These are phyloP conservation scores for Acestrorhynchus altus DNA, from an alignment of 2,797 vertebrate species.

Conservation along the genomic window DNA sequence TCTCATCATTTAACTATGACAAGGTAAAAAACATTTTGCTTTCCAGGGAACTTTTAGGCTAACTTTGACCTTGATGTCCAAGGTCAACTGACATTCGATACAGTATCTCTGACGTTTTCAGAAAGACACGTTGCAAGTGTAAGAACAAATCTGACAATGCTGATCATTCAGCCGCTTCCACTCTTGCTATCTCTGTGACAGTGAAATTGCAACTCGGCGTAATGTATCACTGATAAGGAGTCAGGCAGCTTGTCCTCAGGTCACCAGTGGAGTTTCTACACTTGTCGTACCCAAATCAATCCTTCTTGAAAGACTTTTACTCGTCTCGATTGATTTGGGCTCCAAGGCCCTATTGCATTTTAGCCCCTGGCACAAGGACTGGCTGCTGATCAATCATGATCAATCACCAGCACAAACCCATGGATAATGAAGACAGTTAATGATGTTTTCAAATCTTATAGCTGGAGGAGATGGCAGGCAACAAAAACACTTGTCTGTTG, in stretches of 20 bases:
- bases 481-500: slow-evolving; percentile 76
- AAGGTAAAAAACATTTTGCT: too few relatives aligned
- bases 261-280: slow-evolving; percentile 30
- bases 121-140: neutral
- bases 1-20: too few relatives aligned
- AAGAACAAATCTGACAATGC: slow-evolving; percentile 15
- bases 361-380: slow-evolving; percentile 42
- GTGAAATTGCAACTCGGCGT: slow-evolving; percentile 5
- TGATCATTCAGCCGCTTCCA: neutral
- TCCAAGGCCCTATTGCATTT: slow-evolving; percentile 47
- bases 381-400: slow-evolving; percentile 73
- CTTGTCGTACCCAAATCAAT: slow-evolving; percentile 1
- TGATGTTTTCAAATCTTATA: slow-evolving; percentile 63
- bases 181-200: slow-evolving; percentile 1
- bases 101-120: neutral
- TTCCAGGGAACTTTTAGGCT: too few relatives aligned
- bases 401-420: slow-evolving; percentile 69
- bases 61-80: neutral
- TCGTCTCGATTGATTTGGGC: slow-evolving; percentile 51
- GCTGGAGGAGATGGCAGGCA: slow-evolving; percentile 30
- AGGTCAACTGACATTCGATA: neutral
- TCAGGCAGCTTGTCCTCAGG: slow-evolving; percentile 6
- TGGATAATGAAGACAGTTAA: slow-evolving; percentile 76
- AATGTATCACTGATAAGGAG: slow-evolving; percentile 29
- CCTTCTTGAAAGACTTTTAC: slow-evolving; percentile 47